Evolutionary conservation across 2,888 invertebrate genomes (phyloP).

Genomic region (Philhelius pedissequus): DNA sequence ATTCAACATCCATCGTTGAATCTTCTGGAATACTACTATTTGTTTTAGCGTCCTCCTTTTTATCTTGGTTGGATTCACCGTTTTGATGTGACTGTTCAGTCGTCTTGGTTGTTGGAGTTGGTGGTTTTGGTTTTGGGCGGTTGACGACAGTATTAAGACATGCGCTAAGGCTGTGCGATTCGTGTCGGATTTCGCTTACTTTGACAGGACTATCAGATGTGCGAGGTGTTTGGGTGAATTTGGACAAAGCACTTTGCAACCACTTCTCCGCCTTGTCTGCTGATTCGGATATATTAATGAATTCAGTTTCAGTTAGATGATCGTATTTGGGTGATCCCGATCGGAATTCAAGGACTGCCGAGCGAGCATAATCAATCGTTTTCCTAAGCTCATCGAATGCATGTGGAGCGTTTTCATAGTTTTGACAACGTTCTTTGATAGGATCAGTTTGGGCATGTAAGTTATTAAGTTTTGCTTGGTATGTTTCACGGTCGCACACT

Average conservation of each 20-base stretch:
- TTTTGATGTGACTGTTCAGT: slow-evolving; percentile 71
- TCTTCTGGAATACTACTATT: slow-evolving; percentile 72
- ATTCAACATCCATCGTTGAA: slow-evolving; percentile 77
- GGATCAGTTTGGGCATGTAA: slow-evolving; percentile 91
- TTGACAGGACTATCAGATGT: slow-evolving; percentile 88
- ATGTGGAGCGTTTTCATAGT: slow-evolving; percentile 88
- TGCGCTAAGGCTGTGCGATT: slow-evolving; percentile 82
- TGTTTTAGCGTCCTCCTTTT: slow-evolving; percentile 61
- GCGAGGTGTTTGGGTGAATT: slow-evolving; percentile 83
- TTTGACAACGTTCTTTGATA: slow-evolving; percentile 89
- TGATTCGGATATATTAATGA: slow-evolving; percentile 86
- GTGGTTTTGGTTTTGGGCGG: slow-evolving; percentile 93
- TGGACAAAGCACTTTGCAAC: slow-evolving; percentile 88
- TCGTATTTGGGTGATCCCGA: slow-evolving; percentile 86
- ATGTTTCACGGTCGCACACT: slow-evolving; percentile 88
- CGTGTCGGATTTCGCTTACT: slow-evolving; percentile 88
- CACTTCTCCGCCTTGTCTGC: slow-evolving; percentile 87
- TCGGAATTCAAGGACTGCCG: slow-evolving; percentile 87
- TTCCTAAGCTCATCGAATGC: slow-evolving; percentile 90
- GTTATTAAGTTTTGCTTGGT: slow-evolving; percentile 83
- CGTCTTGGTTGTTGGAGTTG: slow-evolving; percentile 80
- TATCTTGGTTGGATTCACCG: slow-evolving; percentile 71
- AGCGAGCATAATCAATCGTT: slow-evolving; percentile 88
- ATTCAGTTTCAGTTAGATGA: slow-evolving; percentile 90
- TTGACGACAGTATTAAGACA: slow-evolving; percentile 88